These are phyloP conservation scores for Lacerta viridis DNA, from an alignment of 2,797 vertebrate genomes.

Conservation along the genomic window DNA sequence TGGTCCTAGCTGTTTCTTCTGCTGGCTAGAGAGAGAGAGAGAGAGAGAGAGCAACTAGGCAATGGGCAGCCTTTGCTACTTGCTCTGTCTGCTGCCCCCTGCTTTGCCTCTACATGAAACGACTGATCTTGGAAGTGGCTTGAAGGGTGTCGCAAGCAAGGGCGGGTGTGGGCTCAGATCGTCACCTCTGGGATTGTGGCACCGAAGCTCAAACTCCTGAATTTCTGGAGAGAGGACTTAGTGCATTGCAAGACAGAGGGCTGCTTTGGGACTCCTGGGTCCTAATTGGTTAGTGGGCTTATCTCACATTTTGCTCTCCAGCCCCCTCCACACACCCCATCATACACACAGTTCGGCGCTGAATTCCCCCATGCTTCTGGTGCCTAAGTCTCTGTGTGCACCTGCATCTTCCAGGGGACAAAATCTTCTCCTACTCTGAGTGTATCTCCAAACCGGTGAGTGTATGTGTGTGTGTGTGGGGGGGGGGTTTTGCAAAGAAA, in stretches of 20 bases:
- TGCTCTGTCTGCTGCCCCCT: neutral
- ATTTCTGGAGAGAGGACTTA: neutral
- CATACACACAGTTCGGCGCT: neutral
- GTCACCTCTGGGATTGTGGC: neutral
- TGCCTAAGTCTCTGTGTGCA: neutral
- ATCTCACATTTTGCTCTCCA: neutral
- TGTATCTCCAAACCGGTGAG: neutral
- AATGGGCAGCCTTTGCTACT: neutral
- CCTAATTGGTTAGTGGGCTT: neutral
- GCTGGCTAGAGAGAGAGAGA: neutral
- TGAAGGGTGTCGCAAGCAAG: neutral
- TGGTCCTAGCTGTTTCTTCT: constrained; percentile 4
- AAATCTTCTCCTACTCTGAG: neutral
- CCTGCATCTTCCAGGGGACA: neutral
- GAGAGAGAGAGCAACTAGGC: neutral
- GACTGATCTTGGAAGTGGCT: neutral
- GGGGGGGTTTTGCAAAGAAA: neutral
- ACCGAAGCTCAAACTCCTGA: neutral
- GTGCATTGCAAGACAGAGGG: neutral
- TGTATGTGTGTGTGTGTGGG: no score
- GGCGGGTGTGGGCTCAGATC: neutral
- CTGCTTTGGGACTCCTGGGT: neutral
- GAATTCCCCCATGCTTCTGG: neutral
- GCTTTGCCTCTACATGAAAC: neutral
- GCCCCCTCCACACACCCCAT: no score